These are phyloP conservation scores for Steinernema hermaphroditum DNA, from an alignment of 2,888 invertebrate species.

Conservation along the genomic window DNA sequence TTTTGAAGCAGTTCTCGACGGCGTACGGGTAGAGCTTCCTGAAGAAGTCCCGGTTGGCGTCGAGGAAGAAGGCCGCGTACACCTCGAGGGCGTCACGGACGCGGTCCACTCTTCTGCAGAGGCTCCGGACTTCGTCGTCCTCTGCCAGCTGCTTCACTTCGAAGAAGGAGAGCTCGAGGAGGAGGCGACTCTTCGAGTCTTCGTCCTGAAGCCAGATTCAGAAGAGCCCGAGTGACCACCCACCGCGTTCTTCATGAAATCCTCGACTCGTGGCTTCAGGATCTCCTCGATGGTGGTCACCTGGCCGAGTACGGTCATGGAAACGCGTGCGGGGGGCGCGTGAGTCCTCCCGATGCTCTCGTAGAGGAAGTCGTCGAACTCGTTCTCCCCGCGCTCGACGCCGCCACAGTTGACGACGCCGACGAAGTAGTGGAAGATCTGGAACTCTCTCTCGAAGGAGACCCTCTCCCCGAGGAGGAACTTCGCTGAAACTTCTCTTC, in stretches of 20 bases:
- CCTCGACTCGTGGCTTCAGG: constrained; percentile 37
- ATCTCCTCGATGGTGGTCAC: constrained; percentile 42
- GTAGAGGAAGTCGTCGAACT: constrained; percentile 45
- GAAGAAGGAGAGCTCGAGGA: constrained; percentile 42
- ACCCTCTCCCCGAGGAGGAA: constrained; percentile 31
- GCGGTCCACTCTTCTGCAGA: constrained; percentile 35
- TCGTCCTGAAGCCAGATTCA: constrained; percentile 37
- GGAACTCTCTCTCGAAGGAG: constrained; percentile 41
- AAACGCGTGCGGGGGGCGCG: constrained; percentile 9
- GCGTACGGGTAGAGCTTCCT: constrained; percentile 44
- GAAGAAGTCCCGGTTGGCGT: constrained; percentile 42
- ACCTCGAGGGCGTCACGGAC: constrained; percentile 34
- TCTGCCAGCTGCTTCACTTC: constrained; percentile 42
- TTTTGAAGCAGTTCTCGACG: constrained; percentile 41
- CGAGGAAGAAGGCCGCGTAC: constrained; percentile 11
- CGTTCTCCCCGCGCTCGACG: constrained; percentile 31
- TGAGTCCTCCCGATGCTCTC: constrained; percentile 41
- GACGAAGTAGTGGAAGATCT: constrained; percentile 34
- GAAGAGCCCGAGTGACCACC: constrained; percentile 25
- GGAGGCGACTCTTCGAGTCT: constrained; percentile 32
- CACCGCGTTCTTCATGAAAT: constrained; percentile 39
- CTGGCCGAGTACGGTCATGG: constrained; percentile 25
- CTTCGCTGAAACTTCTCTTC: constrained; percentile 34
- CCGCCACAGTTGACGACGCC: constrained; percentile 8
- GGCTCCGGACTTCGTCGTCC: constrained; percentile 15